Evolutionary conservation across 1,140 invertebrate species (phyloP), one percentile per base, ranked within the genome.

Genomic region (Nautilus pompilius): DNA sequence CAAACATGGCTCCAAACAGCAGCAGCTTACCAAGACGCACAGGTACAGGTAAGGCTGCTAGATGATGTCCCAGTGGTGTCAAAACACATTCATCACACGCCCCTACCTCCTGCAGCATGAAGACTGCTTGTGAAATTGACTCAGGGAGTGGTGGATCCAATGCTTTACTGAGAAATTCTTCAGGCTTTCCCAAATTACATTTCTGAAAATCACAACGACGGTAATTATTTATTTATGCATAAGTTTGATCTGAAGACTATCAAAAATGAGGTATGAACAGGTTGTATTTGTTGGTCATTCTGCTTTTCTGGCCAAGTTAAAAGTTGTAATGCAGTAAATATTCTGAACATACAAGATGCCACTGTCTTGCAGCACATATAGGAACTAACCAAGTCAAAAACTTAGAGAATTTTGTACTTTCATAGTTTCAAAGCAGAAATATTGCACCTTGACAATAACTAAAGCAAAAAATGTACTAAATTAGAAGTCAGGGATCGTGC

Each of bases 21-120:
- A 99, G 82, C 88, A 98, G 96, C 86, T 99, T 99, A 0, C 96
- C 96, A 62, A 99, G 89, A 0, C 89, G 87, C 41, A 98, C 90
- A 79, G 99, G 93, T 10, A 99, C 93, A 2, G 96, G 97, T 20
- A 99, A 82, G 70, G 89, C 88, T 13, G 95, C 87, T 30, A 99
- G 81, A 32, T 93, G 90, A 77, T 89, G 88, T 10, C 97, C 97
- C 32, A 99, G 86, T 0, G 89, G 86, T 1, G 96, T 98, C n/a
- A 99, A 67, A 13, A 56, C 30, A 8, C 36, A 51, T 3, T 69
- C 64, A 10, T 63, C 59, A 62, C 76, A 78, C 0, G 75, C 78
- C 4, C 76, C 80, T 5, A 80, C 74, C 51, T 73, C 70, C 49
- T 68, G 66, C 29, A 81, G 66, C 32, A 79, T 46, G 0, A 63